Evolutionary conservation across 2,113 vertebrate species (phyloP).

Genomic region (Ictalurus punctatus): DNA sequence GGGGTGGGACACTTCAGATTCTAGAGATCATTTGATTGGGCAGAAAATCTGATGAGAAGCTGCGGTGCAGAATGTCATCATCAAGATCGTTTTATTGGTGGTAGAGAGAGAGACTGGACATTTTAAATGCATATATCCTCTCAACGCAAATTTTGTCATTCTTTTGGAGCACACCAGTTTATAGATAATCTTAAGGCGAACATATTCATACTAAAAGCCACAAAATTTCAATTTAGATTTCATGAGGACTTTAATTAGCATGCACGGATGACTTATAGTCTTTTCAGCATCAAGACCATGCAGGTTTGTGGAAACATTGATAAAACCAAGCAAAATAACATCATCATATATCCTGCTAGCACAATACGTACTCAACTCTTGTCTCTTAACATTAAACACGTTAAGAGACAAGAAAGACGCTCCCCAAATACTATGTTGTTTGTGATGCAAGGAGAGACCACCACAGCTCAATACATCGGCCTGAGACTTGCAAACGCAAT

Average conservation of each 20-base stretch:
- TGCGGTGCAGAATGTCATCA: too few species aligned
- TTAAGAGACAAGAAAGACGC: not conserved
- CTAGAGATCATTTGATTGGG: too few species aligned
- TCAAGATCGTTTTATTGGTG: too few species aligned
- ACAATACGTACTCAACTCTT: not conserved
- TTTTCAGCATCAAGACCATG: not conserved
- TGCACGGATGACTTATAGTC: not conserved
- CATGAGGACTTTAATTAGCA: not conserved
- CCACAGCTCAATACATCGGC: not conserved
- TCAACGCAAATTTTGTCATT: too few species aligned
- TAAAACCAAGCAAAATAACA: not conserved
- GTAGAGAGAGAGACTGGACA: too few species aligned
- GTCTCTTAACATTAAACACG: not conserved
- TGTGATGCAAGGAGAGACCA: not conserved
- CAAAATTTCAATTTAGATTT: too few species aligned
- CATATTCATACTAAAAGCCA: too few species aligned
- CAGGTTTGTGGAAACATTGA: not conserved
- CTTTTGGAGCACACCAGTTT: too few species aligned
- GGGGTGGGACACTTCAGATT: too few species aligned
- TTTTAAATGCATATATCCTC: too few species aligned
- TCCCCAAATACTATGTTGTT: not conserved
- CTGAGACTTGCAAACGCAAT: not conserved
- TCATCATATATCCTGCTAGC: not conserved
- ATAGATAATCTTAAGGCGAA: too few species aligned
- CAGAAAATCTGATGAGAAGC: too few species aligned